These are phyloP conservation scores for Drosophila nasuta DNA, from an alignment of 1,140 invertebrate species.

Conservation along the genomic window DNA sequence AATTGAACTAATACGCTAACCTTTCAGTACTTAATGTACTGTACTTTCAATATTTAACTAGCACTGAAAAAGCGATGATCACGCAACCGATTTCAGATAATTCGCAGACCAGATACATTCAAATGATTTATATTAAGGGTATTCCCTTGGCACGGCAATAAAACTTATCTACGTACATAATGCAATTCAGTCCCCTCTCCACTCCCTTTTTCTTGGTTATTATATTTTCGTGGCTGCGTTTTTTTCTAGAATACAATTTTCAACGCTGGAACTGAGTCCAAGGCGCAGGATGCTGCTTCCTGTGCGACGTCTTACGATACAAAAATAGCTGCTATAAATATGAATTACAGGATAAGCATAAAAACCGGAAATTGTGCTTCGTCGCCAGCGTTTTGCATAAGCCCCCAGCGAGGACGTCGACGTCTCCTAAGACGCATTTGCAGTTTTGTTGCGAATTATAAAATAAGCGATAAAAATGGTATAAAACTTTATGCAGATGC, in stretches of 20 bases:
- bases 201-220: background rate
- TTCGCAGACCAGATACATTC: slow-evolving; percentile 19
- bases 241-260: slow-evolving; percentile 72
- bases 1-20: too few species aligned
- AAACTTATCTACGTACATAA: slow-evolving; percentile 59
- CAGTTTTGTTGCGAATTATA: slow-evolving; percentile 78
- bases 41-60: background rate
- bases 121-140: slow-evolving; percentile 21
- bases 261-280: slow-evolving; percentile 44
- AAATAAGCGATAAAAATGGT: slow-evolving; percentile 81
- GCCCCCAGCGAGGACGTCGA: slow-evolving; percentile 44
- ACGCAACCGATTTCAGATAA: slow-evolving; percentile 20
- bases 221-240: slow-evolving; percentile 13
- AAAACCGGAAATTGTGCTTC: slow-evolving; percentile 82
- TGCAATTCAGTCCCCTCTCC: slow-evolving; percentile 42
- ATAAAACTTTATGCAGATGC: slow-evolving; percentile 77
- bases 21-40: too few species aligned
- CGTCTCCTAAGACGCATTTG: slow-evolving; percentile 65
- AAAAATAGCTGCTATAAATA: slow-evolving; percentile 82
- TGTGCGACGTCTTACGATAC: slow-evolving; percentile 58
- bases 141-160: slow-evolving; percentile 32
- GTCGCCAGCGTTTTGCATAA: slow-evolving; percentile 74
- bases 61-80: background rate
- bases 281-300: slow-evolving; percentile 62
- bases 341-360: slow-evolving; percentile 83